Conservation (phyloP, 2,113 vertebrate genomes). For the Lophius piscatorius region DNA sequence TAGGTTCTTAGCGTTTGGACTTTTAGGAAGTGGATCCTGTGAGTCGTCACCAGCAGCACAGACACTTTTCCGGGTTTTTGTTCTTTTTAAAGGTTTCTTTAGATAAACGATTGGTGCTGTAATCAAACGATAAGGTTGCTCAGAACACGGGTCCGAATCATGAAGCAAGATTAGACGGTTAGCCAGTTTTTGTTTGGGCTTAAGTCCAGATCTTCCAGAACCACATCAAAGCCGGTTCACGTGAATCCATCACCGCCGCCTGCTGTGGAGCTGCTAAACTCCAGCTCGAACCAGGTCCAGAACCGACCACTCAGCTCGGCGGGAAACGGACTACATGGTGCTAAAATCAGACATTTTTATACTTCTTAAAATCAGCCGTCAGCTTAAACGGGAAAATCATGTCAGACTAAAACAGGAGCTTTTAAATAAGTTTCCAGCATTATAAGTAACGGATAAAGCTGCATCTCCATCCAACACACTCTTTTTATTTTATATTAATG, state of each 20-base stretch:
- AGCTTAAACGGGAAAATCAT: too few relatives aligned
- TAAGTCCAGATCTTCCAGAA: conserved; percentile 1
- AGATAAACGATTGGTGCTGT: conserved; percentile 38
- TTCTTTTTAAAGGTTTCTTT: conserved; percentile 13
- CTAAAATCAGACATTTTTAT: neutral
- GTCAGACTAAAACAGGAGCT: too few relatives aligned
- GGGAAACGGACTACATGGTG: too few relatives aligned
- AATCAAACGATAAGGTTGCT: conserved; percentile 27
- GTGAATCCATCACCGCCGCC: neutral
- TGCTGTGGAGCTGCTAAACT: neutral
- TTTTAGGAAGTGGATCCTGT: conserved; percentile 19
- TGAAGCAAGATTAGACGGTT: neutral
- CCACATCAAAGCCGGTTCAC: neutral
- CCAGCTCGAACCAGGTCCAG: neutral
- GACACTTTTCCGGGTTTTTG: conserved; percentile 38
- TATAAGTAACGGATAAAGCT: too few relatives aligned
- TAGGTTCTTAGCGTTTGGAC: neutral
- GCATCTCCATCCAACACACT: too few relatives aligned
- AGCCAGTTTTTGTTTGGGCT: neutral
- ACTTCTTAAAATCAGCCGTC: too few relatives aligned
- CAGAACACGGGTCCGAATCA: conserved; percentile 24
- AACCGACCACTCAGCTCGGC: neutral
- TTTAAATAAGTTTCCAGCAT: too few relatives aligned
- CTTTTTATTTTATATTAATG: too few relatives aligned
- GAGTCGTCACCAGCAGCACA: conserved; percentile 40